These are phyloP conservation scores for Mythimna loreyi DNA, from an alignment of 2,888 invertebrate genomes.

Conservation along the genomic window DNA sequence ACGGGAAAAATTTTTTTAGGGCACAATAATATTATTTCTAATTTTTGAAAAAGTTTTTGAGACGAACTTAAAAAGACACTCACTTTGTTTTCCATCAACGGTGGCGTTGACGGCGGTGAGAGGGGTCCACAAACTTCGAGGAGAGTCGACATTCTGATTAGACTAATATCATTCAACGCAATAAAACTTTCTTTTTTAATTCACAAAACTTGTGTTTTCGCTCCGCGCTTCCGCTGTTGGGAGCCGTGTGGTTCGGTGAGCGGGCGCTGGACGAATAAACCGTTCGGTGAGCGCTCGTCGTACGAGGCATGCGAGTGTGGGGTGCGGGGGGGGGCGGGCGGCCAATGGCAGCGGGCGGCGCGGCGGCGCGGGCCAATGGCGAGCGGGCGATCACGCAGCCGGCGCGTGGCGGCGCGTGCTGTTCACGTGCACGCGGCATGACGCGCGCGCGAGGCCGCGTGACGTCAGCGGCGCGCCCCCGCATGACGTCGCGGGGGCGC, in stretches of 20 bases:
- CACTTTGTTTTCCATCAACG: slow-evolving; percentile 91
- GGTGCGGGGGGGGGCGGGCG: slow-evolving; percentile 91
- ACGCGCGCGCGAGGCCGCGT: slow-evolving; percentile 89
- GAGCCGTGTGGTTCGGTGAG: slow-evolving; percentile 86
- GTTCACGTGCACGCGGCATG: slow-evolving; percentile 97
- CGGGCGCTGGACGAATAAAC: slow-evolving; percentile 89
- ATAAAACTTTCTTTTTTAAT: slow-evolving; percentile 87
- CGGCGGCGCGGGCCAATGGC: slow-evolving; percentile 92
- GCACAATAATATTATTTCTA: slow-evolving; percentile 41
- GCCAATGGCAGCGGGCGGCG: slow-evolving; percentile 93
- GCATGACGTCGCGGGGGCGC: slow-evolving; percentile 81
- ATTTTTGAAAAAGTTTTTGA: slow-evolving; percentile 51
- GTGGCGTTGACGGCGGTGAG: slow-evolving; percentile 94
- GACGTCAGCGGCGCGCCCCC: slow-evolving; percentile 92
- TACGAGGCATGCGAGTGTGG: slow-evolving; percentile 92
- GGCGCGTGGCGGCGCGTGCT: slow-evolving; percentile 94
- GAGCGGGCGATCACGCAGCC: slow-evolving; percentile 92
- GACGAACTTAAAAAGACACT: slow-evolving; percentile 76
- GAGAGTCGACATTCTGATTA: slow-evolving; percentile 84
- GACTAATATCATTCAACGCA: slow-evolving; percentile 80
- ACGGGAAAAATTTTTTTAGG: slow-evolving; percentile 22
- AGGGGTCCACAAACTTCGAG: slow-evolving; percentile 90
- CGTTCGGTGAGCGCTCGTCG: slow-evolving; percentile 81
- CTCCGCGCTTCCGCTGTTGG: slow-evolving; percentile 73
- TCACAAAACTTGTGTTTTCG: slow-evolving; percentile 85